Evolutionary conservation across 2,113 vertebrate genomes (phyloP), one percentile per base, ranked within the genome.

Genomic region (Leptobrachium leishanense): DNA sequence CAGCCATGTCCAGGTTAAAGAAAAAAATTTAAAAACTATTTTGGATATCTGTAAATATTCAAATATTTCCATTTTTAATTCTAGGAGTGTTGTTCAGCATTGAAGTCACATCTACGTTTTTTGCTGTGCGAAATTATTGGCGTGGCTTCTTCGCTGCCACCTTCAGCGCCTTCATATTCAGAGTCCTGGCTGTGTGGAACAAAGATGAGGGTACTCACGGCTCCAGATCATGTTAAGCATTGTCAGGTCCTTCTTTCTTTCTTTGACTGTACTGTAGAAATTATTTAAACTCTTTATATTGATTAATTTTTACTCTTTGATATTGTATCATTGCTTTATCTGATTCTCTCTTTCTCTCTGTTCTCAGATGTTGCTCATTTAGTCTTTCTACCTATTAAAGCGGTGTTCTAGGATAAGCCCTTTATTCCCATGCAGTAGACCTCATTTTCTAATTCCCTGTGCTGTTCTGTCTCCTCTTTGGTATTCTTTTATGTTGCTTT

Each of bases 151-250:
- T 99, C 0, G 96, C 98, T 0, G 98, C 98, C 74, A 97, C 97
- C 43, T 98, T 99, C 89, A 99, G 98, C 43, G 98, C 98, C 86
- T 99, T 99, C 89, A 97, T 99, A 90, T 99, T 99, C 90, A 93
- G 98, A 46, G 95, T 99, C 1, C 90, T 99, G 2, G 96, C 98
- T 0, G 98, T 99, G 70, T 98, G 96, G 97, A 99, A 97, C 91
- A 92, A 92, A 81, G 98, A 99, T 1, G 98, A 98, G 93, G 98
- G 97, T 98, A 81, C 81, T 66, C 12, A 31, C 20, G 13, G 68
- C 12, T 53, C 5, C 67, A 44, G 13, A 15, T n/a, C 43, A 44
- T 69, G 13, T 3, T 13, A 5, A 68, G 13, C 39, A 13, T 13
- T 13, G 11, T 69, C 41, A 42, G 15, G 68, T 70, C 43, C 41